phyloP scores from a whole-genome alignment of 2,113 vertebrate species.

The Calidris pugnax region DNA sequence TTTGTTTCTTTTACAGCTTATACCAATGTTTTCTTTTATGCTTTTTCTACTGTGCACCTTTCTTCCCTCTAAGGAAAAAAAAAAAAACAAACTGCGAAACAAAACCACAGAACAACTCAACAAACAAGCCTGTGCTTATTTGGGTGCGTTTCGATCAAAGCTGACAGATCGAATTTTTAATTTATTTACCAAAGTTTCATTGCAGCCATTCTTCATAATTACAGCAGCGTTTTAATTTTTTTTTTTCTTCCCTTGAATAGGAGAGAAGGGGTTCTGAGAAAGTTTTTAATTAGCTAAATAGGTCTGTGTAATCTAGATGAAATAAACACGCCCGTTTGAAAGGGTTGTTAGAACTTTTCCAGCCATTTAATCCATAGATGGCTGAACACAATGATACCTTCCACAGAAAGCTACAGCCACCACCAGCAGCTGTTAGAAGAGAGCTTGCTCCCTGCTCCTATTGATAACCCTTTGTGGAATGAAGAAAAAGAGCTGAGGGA shows the following conservation, averaged over 20 bases:
- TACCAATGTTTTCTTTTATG: slow-evolving; percentile 22
- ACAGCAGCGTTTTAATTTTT: slow-evolving; percentile 8
- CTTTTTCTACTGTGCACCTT: neutral
- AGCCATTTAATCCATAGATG: slow-evolving; percentile 69
- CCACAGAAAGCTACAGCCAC: slow-evolving; percentile 66
- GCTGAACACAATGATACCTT: slow-evolving; percentile 68
- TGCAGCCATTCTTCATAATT: slow-evolving; percentile 44
- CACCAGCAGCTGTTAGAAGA: slow-evolving; percentile 76
- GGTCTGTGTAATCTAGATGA: slow-evolving; percentile 64
- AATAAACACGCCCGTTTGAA: slow-evolving; percentile 73
- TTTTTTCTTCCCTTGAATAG: neutral
- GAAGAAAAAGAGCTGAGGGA: slow-evolving; percentile 75
- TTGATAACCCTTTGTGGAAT: slow-evolving; percentile 83
- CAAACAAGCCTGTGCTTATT: neutral
- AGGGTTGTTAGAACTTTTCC: slow-evolving; percentile 74
- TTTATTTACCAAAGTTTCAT: slow-evolving; percentile 51
- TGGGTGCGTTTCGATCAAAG: neutral
- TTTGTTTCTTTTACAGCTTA: slow-evolving; percentile 46
- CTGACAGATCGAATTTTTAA: slow-evolving; percentile 8
- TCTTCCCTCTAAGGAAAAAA: neutral
- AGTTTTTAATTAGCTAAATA: slow-evolving; percentile 66
- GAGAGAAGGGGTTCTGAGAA: slow-evolving; percentile 52
- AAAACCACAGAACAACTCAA: neutral
- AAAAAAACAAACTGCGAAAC: neutral
- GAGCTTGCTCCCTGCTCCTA: slow-evolving; percentile 76